Base-by-base conservation (phyloP, 2,888 invertebrate species). In the Drosophila meridionalis region DNA sequence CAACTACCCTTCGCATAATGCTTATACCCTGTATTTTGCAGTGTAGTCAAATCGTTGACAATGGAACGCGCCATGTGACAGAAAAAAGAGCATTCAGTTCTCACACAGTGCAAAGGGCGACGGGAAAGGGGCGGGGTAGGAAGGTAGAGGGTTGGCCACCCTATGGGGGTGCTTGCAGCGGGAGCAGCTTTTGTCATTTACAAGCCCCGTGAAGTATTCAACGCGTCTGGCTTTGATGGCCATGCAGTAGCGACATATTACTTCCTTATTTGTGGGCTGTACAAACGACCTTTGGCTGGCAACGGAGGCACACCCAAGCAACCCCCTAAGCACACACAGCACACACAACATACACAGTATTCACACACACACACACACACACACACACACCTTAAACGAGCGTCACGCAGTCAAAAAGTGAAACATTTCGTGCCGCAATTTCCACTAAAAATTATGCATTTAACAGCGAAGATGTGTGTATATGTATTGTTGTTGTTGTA, bases 191-290 rank as follows among this genome's bases (percentile, higher is more conserved):
- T 58, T 68, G 61, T 68, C 74, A 69, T 68, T 74, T 65, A 53
- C 60, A 72, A 69, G 63, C 50, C 45, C 74, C 73, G 47, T 61
- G 77, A 69, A 69, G 74, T 80, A 71, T 76, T 71, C 66, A 69
- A 60, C 67, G 73, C 52, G 82, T 90, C 91, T 91, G 91, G 73
- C 63, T 78, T 80, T 88, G 90, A 90, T 90, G 80, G 80, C 81
- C 84, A 64, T 68, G 67, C 71, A 81, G 70, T 75, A 72, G 63
- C 90, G 90, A 91, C 90, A 90, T 91, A 90, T 90, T 90, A 91
- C 91, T 90, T 90, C 90, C 90, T 91, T 88, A 87, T 90, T 91
- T 91, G 90, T 89, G 86, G 90, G 81, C 83, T 67, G 66, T 64
- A 65, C 70, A 70, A 12, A 61, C 80, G 70, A 90, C 83, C 84